Base-by-base conservation (phyloP, 2,797 vertebrate genomes). In the Eidolon dupreanum region DNA sequence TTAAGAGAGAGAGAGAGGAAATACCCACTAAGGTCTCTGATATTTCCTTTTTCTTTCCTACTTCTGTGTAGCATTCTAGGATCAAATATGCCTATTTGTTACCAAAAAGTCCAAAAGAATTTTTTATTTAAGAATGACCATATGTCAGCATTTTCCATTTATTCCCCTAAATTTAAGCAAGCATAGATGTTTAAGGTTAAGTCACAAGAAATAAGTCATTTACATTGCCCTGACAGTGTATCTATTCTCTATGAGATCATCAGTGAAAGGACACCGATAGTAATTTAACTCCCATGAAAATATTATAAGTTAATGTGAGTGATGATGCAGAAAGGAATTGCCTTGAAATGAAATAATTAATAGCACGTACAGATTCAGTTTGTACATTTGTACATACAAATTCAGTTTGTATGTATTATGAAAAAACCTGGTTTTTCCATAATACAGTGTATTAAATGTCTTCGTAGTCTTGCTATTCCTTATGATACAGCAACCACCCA, bases 141-240 rank as follows among this genome's bases (percentile, higher is more conserved):
- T 26, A 46, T 51, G 51, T 59, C 86, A 84, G 70, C 41, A 86
- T 94, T 86, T 78, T 36, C 75, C 79, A 73, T 93, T 96, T 87
- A 92, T 82, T 38, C 89, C 59, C 41, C 16, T 82, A 65, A 86
- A 82, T 78, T 70, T 88, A 95, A 91, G 71, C 65, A 91, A 85
- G 73, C 91, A 73, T n/a, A 22, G 11, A 17, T 74, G 38, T 51
- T 75, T 88, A 65, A 81, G 73, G 19, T 95, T 95, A 96, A 96
- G 63, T 96, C 82, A 95, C 86, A 86, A 86, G 93, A 94, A 93
- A 95, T 90, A 96, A 97, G 94, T 89, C 75, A 97, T 89, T 87
- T 90, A 28, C 68, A 91, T 70, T 74, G 85, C 49, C 46, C 93
- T 19, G 75, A 74, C 84, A 84, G 73, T 38, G n/a, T 96, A 91